Base-by-base conservation (phyloP, 2,888 invertebrate species). In the Heliconius ethilla region DNA sequence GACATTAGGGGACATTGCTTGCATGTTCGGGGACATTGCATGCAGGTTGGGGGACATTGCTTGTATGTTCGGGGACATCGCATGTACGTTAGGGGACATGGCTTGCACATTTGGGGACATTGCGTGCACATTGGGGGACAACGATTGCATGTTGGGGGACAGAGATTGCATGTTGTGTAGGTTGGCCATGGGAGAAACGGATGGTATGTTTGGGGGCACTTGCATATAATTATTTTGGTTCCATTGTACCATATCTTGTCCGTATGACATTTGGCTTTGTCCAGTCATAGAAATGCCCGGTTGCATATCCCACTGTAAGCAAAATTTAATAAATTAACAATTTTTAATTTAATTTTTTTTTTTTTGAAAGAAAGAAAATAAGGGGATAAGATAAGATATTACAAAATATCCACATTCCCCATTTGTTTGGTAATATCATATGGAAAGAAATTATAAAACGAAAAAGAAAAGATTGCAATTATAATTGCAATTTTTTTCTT, bases 61-160 rank as follows among this genome's bases (percentile, higher is more conserved):
- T 11, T 83, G 83, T 78, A 83, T 82, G 80, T 81, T 82, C 9
- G 82, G 76, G 29, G 81, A 78, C 70, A 82, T 69, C 18, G 79
- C 66, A 29, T 76, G 80, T 51, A 75, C 18, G 27, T 67, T 76
- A 1, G 72, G 78, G n/a, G 80, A 76, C 40, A 78, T 55, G 22
- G 78, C n/a, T 4, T 84, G 80, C 5, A 29, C 27, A 11, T 55
- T 55, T 1, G 55, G 70, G 10, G 70, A 72, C 29, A 55, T 73
- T 27, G 75, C n/a, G 10, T 83, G 80, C 73, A 81, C 74, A 76
- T 83, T 82, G 0, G 84, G 84, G 0, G 85, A 83, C 81, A 84
- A 78, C 4, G 80, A 78, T 13, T 83, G 83, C 79, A 82, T 82
- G 80, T 81, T 83, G 11, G 82, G 75, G 45, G 70, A 33, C 33